Conservation (phyloP, 2,113 vertebrate species). For the Etheostoma spectabile region DNA sequence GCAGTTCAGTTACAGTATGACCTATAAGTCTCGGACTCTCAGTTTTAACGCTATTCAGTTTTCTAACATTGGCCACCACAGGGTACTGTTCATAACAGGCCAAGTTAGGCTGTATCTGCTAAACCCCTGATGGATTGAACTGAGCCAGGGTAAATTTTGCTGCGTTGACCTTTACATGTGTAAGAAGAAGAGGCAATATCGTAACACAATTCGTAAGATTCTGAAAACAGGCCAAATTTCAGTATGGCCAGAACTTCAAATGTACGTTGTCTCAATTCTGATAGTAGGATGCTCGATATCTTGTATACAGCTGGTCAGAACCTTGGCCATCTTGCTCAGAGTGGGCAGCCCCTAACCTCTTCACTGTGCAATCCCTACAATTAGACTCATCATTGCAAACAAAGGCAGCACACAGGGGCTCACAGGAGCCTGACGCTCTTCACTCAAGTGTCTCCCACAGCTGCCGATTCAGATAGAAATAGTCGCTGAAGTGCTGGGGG, state of each 20-base stretch:
- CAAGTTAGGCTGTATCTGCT: neutral
- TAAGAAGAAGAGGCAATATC: neutral
- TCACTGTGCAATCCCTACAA: constrained; percentile 67
- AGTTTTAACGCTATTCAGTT: neutral
- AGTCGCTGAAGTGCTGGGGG: constrained; percentile 66
- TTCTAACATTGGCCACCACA: neutral
- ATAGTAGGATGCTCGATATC: constrained; percentile 14
- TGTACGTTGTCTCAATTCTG: constrained; percentile 20
- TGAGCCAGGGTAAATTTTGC: neutral
- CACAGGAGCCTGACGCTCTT: constrained; percentile 62
- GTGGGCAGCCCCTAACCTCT: constrained; percentile 67
- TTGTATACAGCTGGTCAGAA: constrained; percentile 34
- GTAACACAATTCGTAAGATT: neutral
- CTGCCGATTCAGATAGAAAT: constrained; percentile 73
- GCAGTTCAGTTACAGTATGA: no score
- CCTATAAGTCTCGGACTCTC: neutral
- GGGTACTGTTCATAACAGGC: neutral
- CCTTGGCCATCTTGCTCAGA: constrained; percentile 36
- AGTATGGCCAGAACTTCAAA: neutral
- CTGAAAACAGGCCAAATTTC: neutral
- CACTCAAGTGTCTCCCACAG: constrained; percentile 77
- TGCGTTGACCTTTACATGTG: neutral
- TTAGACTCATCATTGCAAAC: constrained; percentile 79
- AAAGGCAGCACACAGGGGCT: constrained; percentile 69
- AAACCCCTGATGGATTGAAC: neutral